Evolutionary conservation across 2,888 invertebrate genomes (phyloP).

Genomic region (Perizoma flavofasciatum): DNA sequence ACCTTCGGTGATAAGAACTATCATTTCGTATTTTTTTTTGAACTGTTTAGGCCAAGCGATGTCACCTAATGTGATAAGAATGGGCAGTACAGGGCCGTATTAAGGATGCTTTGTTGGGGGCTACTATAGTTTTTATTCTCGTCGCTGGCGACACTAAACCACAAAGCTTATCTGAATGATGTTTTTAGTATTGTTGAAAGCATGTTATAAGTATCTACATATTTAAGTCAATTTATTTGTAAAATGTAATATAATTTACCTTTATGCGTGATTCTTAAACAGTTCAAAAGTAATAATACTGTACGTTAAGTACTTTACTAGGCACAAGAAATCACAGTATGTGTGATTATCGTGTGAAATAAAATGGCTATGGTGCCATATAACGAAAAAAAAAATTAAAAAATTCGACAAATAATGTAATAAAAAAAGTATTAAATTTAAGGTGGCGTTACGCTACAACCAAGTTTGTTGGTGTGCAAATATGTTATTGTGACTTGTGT

Average conservation of each 20-base stretch:
- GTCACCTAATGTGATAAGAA: not conserved
- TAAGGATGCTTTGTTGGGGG: conserved; percentile 17
- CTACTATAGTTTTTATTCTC: conserved; percentile 22
- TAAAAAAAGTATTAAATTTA: conserved; percentile 78
- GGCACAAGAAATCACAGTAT: conserved; percentile 59
- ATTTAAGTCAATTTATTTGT: conserved; percentile 15
- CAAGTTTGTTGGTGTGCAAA: conserved; percentile 48
- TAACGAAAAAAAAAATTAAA: conserved; percentile 69
- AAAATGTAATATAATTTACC: not conserved
- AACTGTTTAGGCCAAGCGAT: conserved; percentile 40
- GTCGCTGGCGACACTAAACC: conserved; percentile 30
- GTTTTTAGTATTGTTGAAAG: conserved; percentile 18
- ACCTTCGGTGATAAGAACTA: conserved; percentile 47
- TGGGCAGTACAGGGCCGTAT: conserved; percentile 16
- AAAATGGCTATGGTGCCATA: conserved; percentile 79
- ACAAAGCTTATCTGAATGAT: conserved; percentile 21
- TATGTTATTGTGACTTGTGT: conserved; percentile 30
- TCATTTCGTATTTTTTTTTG: conserved; percentile 48
- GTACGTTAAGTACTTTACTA: conserved; percentile 48
- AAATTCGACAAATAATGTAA: conserved; percentile 79
- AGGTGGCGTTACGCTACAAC: conserved; percentile 64
- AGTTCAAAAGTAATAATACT: conserved; percentile 37
- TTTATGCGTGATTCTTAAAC: conserved; percentile 27
- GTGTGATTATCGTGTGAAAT: conserved; percentile 61
- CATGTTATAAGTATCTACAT: not conserved